Percentiles rank a stretch among this genome's conserved stretches.
Evolutionary conservation across 2,113 vertebrate species (phyloP).

Genomic region (Sigmodon hispidus): DNA sequence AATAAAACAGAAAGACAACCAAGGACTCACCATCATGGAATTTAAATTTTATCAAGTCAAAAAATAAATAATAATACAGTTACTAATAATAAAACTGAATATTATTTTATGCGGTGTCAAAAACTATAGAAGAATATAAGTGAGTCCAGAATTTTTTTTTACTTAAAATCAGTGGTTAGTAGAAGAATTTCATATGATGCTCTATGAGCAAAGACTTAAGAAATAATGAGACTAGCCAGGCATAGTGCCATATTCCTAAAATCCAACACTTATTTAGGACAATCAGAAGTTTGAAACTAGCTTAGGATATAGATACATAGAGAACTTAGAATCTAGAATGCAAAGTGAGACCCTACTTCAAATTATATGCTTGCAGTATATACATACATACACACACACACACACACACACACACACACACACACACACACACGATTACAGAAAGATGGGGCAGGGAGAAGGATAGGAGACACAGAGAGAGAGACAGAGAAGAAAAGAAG

Average conservation of each 20-base stretch:
- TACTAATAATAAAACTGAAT: conserved; percentile 30
- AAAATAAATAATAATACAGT: conserved; percentile 31
- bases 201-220: not conserved
- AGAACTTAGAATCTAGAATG: not conserved
- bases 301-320: not conserved
- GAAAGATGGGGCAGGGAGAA: not conserved
- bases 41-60: not conserved
- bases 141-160: not conserved
- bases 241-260: not conserved
- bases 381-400: not conserved
- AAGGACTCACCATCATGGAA: not conserved
- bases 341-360: not conserved
- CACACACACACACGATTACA: not conserved
- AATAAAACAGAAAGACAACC: not conserved
- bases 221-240: not conserved
- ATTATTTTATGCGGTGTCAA: not conserved
- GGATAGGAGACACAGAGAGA: not conserved
- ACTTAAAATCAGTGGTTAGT: not conserved
- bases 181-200: not conserved
- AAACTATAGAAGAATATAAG: not conserved
- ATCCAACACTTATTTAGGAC: not conserved
- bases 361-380: not conserved
- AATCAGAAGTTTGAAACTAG: not conserved
- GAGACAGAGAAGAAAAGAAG: not conserved
- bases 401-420: not conserved